Conservation (phyloP, 2,113 vertebrate species). For the Heterocephalus glaber region DNA sequence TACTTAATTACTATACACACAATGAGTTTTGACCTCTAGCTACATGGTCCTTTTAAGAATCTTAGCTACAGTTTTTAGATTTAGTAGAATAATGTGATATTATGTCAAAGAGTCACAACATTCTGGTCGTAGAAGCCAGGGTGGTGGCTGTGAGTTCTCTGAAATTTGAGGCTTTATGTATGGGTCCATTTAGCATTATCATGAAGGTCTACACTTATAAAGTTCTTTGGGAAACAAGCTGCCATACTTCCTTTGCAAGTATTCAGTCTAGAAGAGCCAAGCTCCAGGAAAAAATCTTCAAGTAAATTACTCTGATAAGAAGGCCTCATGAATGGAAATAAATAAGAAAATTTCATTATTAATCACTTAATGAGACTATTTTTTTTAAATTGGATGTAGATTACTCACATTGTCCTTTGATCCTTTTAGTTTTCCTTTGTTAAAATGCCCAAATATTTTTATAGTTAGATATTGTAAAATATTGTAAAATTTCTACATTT, state of each 20-base stretch:
- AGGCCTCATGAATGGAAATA: not conserved
- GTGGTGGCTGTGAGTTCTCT: not conserved
- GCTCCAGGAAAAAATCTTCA: not conserved
- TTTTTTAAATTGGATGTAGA: not conserved
- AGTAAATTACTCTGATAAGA: not conserved
- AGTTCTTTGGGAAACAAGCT: not conserved
- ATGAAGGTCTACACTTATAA: not conserved
- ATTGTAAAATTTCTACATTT: not conserved
- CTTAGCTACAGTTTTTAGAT: not conserved
- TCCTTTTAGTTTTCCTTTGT: not conserved
- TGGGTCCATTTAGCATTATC: not conserved
- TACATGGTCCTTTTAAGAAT: not conserved
- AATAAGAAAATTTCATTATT: not conserved
- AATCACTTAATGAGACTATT: not conserved
- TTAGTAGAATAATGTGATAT: not conserved
- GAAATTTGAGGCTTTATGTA: not conserved
- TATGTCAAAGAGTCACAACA: not conserved
- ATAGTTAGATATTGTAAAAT: not conserved
- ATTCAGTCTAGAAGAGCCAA: not conserved
- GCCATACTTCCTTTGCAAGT: not conserved
- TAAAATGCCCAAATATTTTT: not conserved
- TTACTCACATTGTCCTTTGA: not conserved
- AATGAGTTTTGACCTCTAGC: not conserved
- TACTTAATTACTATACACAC: not conserved
- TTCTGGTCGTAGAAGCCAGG: not conserved